These are phyloP conservation scores for Drosophila mercatorum DNA, from an alignment of 2,888 invertebrate genomes.

Conservation along the genomic window DNA sequence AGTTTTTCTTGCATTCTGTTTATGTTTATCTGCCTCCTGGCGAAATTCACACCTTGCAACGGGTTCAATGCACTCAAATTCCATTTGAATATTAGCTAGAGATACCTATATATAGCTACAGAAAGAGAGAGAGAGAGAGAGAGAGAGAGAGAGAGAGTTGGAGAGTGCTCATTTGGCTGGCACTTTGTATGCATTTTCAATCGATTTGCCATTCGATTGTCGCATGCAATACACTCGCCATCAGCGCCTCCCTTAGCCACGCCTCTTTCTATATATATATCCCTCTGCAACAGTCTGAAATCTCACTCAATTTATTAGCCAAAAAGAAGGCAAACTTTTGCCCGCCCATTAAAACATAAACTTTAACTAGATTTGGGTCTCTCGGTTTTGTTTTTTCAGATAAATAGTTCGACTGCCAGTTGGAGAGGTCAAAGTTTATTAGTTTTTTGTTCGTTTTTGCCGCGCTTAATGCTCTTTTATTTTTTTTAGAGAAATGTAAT, in stretches of 20 bases:
- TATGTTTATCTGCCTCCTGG: conserved; percentile 65
- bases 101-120: background rate
- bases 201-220: conserved; percentile 62
- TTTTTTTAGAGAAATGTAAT: conserved; percentile 19
- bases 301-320: conserved; percentile 57
- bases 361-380: conserved; percentile 56
- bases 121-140: background rate
- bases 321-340: conserved; percentile 32
- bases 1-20: conserved; percentile 47
- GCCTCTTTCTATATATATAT: conserved; percentile 14
- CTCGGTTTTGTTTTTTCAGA: conserved; percentile 17
- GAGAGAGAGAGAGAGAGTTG: background rate
- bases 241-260: background rate
- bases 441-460: conserved; percentile 33
- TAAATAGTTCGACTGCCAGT: conserved; percentile 50
- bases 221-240: conserved; percentile 26
- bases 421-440: conserved; percentile 48
- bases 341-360: conserved; percentile 52
- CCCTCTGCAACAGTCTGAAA: conserved; percentile 49
- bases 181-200: conserved; percentile 53
- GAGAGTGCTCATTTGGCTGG: conserved; percentile 6
- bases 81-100: conserved; percentile 64
- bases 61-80: conserved; percentile 67
- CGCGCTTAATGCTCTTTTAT: conserved; percentile 32
- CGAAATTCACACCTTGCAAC: conserved; percentile 58